These are phyloP conservation scores for Cassiopea andromeda DNA, from an alignment of 30 jellyfish, hydroid and myxozoan genomes.

Conservation along the genomic window DNA sequence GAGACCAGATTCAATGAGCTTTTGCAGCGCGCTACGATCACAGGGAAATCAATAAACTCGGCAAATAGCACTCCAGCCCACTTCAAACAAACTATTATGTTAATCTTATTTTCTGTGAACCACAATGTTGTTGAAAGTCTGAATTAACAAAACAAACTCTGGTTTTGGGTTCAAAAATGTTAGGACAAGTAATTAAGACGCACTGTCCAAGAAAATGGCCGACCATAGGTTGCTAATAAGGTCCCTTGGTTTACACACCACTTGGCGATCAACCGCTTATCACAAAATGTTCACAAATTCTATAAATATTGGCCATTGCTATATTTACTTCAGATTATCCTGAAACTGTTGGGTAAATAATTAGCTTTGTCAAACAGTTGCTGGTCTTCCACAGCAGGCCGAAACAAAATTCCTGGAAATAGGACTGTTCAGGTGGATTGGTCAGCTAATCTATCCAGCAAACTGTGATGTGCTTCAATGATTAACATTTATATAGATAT, in stretches of 20 bases:
- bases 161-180: slow-evolving; percentile 57
- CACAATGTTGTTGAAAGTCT: slow-evolving; percentile 73
- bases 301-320: slow-evolving; percentile 5
- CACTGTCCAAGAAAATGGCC: slow-evolving; percentile 27
- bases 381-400: not conserved
- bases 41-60: slow-evolving; percentile 64
- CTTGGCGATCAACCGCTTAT: not conserved
- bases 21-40: slow-evolving; percentile 26
- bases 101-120: slow-evolving; percentile 71
- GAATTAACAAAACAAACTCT: slow-evolving; percentile 74
- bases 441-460: not conserved
- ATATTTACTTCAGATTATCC: not conserved
- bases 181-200: slow-evolving; percentile 50
- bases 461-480: not conserved
- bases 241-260: slow-evolving; percentile 4
- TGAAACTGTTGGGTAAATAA: not conserved
- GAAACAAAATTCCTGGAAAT: not conserved
- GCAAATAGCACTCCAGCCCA: slow-evolving; percentile 75
- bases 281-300: not conserved
- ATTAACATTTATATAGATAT: not conserved
- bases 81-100: slow-evolving; percentile 56
- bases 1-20: slow-evolving; percentile 12
- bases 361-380: not conserved
- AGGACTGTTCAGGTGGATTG: not conserved
- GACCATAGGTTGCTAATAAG: slow-evolving; percentile 43